Evolutionary conservation across 1,140 invertebrate genomes (phyloP).

Genomic region (Drusus annulatus): DNA sequence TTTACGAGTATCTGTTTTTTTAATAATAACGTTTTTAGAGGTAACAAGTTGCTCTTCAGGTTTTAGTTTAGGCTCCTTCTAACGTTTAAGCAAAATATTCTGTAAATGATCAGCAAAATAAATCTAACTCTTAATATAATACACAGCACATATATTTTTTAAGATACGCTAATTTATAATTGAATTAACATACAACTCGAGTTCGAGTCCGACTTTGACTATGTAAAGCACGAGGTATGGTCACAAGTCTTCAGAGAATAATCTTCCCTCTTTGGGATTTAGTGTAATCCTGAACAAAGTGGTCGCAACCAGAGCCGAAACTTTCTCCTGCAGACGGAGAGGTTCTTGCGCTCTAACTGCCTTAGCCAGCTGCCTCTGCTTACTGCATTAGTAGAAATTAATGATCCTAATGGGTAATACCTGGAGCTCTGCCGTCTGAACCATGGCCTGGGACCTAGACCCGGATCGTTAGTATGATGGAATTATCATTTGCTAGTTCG

Average conservation of each 20-base stretch:
- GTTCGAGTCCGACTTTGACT: no score
- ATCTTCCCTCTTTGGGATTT: background rate
- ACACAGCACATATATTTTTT: no score
- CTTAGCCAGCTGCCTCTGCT: no score
- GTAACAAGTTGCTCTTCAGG: no score
- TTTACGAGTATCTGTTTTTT: no score
- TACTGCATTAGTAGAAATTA: slow-evolving; percentile 18
- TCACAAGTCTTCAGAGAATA: background rate
- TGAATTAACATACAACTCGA: no score
- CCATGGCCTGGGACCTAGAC: background rate
- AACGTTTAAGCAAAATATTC: no score
- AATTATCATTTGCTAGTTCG: background rate
- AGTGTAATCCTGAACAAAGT: slow-evolving; percentile 5
- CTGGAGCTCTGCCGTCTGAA: background rate
- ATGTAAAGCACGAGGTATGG: slow-evolving; percentile 1
- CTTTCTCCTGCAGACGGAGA: background rate
- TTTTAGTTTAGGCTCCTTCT: no score
- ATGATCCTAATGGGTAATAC: slow-evolving; percentile 21
- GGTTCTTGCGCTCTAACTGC: background rate
- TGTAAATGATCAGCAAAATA: no score
- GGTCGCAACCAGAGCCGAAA: slow-evolving; percentile 6
- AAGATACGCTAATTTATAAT: no score
- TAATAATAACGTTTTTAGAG: no score
- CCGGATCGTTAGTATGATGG: slow-evolving; percentile 12
- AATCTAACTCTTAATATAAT: no score